These are phyloP conservation scores for Latheticus oryzae DNA, from an alignment of 2,888 invertebrate genomes.

Conservation along the genomic window DNA sequence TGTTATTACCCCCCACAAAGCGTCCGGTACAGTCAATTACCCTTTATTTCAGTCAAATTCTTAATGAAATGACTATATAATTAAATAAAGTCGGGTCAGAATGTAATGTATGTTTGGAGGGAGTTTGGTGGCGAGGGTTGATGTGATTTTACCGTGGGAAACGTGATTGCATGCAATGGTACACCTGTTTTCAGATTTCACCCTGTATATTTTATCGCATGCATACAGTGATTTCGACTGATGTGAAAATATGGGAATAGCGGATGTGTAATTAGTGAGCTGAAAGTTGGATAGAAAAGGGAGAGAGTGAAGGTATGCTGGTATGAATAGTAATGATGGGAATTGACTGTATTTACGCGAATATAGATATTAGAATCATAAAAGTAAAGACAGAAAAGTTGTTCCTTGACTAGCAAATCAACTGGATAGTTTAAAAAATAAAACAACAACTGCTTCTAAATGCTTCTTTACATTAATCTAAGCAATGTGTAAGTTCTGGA, in stretches of 20 bases:
- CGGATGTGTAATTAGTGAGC: slow-evolving; percentile 34
- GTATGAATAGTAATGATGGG: no score
- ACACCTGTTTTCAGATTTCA: slow-evolving; percentile 49
- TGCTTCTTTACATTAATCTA: no score
- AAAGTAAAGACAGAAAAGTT: no score
- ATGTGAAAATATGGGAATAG: slow-evolving; percentile 34
- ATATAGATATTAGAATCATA: no score
- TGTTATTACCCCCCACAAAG: slow-evolving; percentile 18
- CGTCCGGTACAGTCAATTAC: slow-evolving; percentile 32
- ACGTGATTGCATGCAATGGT: slow-evolving; percentile 49
- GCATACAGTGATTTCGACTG: slow-evolving; percentile 21
- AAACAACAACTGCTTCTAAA: no score
- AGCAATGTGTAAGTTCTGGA: no score
- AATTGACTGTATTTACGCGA: no score
- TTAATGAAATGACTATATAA: slow-evolving; percentile 41
- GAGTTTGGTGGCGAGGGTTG: slow-evolving; percentile 51
- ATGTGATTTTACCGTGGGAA: slow-evolving; percentile 61
- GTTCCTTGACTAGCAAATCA: no score
- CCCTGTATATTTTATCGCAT: slow-evolving; percentile 24
- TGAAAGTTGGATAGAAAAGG: slow-evolving; percentile 11
- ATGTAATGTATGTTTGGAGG: slow-evolving; percentile 40
- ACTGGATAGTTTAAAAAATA: no score
- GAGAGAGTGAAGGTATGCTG: no score
- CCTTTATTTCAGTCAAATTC: slow-evolving; percentile 33
- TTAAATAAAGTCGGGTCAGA: slow-evolving; percentile 42